These are phyloP conservation scores for Leptopilina myrica DNA, from an alignment of 2,888 invertebrate species.

Conservation along the genomic window DNA sequence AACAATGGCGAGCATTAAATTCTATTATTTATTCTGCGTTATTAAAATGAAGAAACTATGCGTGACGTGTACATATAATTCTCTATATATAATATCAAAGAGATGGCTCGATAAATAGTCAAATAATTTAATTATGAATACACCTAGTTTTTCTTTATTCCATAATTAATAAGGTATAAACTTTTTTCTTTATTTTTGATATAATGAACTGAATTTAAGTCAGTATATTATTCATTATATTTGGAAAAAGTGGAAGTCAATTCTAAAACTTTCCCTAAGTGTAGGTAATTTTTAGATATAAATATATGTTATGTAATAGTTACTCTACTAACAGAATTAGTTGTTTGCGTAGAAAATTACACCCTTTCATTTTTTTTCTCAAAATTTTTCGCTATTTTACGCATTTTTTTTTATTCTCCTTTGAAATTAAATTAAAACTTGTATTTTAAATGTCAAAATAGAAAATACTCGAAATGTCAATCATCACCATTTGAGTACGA, in stretches of 20 bases:
- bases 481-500: too few relatives aligned
- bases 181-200: neutral
- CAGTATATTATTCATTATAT: slow-evolving; percentile 17
- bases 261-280: slow-evolving; percentile 24
- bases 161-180: neutral
- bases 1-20: neutral
- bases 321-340: neutral
- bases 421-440: too few relatives aligned
- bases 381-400: neutral
- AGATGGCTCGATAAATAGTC: slow-evolving; percentile 3
- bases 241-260: slow-evolving; percentile 19
- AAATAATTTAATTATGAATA: slow-evolving; percentile 12
- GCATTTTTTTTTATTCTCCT: too few relatives aligned
- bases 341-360: neutral
- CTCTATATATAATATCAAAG: neutral
- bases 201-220: neutral
- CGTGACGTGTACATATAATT: neutral
- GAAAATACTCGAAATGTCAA: too few relatives aligned
- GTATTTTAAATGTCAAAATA: too few relatives aligned
- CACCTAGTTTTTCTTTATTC: slow-evolving; percentile 6
- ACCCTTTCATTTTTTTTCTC: neutral
- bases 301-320: slow-evolving; percentile 22
- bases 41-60: slow-evolving; percentile 10
- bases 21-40: neutral
- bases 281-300: slow-evolving; percentile 14